A percentile compares a stretch with the other conserved stretches of the same genome.
phyloP scores from a whole-genome alignment of 1,140 invertebrate genomes.

The Drosophila tsacasi region DNA sequence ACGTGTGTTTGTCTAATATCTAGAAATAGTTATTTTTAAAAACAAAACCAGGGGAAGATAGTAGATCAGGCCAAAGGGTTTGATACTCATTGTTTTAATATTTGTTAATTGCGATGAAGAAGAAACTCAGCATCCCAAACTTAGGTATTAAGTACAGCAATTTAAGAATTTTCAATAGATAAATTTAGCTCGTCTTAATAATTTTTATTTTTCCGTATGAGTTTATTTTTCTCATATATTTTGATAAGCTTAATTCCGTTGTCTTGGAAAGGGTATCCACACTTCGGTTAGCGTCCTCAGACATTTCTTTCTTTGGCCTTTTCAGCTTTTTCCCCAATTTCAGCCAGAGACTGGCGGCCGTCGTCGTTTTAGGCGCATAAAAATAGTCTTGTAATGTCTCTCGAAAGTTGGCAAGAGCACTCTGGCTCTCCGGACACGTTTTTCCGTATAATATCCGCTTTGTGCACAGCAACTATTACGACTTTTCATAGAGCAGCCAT shows the following conservation, averaged over 20 bases:
- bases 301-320: conserved; percentile 23
- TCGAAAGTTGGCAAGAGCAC: conserved; percentile 49
- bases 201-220: too few species aligned
- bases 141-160: neutral
- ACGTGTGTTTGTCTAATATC: conserved; percentile 64
- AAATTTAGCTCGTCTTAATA: too few species aligned
- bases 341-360: conserved; percentile 47
- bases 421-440: conserved; percentile 34
- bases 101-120: neutral
- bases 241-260: too few species aligned
- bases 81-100: conserved; percentile 1
- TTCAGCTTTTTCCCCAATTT: conserved; percentile 46
- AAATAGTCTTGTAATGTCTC: conserved; percentile 63
- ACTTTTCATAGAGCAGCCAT: conserved; percentile 58
- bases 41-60: conserved; percentile 23
- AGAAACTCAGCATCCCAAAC: too few species aligned
- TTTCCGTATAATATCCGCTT: conserved; percentile 47
- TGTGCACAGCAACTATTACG: conserved; percentile 49
- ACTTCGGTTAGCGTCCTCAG: neutral
- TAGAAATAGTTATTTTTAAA: conserved; percentile 55
- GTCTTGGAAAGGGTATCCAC: conserved; percentile 13
- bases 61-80: conserved; percentile 24
- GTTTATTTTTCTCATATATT: too few species aligned
- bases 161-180: neutral
- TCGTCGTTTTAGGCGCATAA: conserved; percentile 36